Conservation (phyloP, 2,888 invertebrate genomes). For the Mythimna loreyi region DNA sequence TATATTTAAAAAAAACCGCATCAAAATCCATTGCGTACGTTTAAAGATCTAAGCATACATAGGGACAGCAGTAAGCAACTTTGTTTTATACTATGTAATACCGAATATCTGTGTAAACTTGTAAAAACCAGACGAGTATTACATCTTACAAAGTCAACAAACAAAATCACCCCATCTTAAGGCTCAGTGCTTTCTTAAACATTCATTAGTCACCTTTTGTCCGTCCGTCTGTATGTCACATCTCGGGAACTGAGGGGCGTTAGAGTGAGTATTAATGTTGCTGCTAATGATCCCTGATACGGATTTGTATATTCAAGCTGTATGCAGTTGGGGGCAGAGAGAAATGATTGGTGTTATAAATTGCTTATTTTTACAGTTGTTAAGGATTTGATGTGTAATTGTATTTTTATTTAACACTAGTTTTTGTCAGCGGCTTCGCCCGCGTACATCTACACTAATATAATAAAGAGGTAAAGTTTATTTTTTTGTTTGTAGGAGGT, state of each 20-base stretch:
- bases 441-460: too few species aligned
- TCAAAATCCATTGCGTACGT: too few species aligned
- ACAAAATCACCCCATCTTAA: conserved; percentile 58
- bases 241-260: conserved; percentile 67
- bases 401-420: not conserved
- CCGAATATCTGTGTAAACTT: not conserved
- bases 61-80: too few species aligned
- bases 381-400: not conserved
- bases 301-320: conserved; percentile 60
- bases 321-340: conserved; percentile 27
- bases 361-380: conserved; percentile 27
- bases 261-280: conserved; percentile 66
- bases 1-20: too few species aligned
- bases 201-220: conserved; percentile 73
- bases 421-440: too few species aligned
- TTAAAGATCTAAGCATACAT: too few species aligned
- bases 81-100: too few species aligned
- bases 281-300: conserved; percentile 69
- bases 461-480: too few species aligned
- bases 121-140: not conserved
- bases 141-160: conserved; percentile 40
- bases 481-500: too few species aligned
- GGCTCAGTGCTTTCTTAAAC: conserved; percentile 69
- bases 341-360: conserved; percentile 45
- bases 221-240: conserved; percentile 59